Percentiles rank a stretch among this genome's conserved stretches.
Evolutionary conservation across 2,888 invertebrate species (phyloP).

Genomic region (Chrysolina americana): DNA sequence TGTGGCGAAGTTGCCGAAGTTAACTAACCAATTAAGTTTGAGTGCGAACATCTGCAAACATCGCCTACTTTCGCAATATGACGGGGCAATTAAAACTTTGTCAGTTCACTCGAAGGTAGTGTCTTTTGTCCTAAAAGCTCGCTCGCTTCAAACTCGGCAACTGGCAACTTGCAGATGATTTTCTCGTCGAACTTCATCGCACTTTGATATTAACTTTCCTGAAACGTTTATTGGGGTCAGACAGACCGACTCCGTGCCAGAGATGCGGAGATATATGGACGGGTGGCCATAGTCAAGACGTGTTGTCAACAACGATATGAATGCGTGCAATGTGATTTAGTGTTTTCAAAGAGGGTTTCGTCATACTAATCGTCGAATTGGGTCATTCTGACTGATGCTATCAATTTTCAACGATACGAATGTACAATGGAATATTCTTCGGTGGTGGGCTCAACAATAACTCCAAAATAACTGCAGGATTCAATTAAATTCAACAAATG

Average conservation of each 20-base stretch:
- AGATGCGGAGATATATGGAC: slow-evolving; percentile 14
- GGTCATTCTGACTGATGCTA: not conserved
- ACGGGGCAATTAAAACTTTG: slow-evolving; percentile 49
- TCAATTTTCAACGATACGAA: not conserved
- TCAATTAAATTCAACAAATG: too few relatives aligned
- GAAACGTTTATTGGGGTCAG: slow-evolving; percentile 24
- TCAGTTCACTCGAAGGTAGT: slow-evolving; percentile 37
- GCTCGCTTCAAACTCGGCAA: slow-evolving; percentile 1
- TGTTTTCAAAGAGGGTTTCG: not conserved
- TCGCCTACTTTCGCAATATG: slow-evolving; percentile 38
- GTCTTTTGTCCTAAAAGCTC: slow-evolving; percentile 39
- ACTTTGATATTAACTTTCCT: slow-evolving; percentile 27
- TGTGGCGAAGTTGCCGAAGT: slow-evolving; percentile 31
- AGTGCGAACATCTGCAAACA: slow-evolving; percentile 41
- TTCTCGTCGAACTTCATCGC: slow-evolving; percentile 27
- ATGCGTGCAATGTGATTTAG: slow-evolving; percentile 2
- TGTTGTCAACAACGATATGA: slow-evolving; percentile 20
- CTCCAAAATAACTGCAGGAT: too few relatives aligned
- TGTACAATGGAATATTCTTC: too few relatives aligned
- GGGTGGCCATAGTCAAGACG: not conserved
- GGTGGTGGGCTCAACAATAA: too few relatives aligned
- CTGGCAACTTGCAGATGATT: slow-evolving; percentile 28
- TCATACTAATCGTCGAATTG: not conserved
- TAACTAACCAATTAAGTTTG: slow-evolving; percentile 37
- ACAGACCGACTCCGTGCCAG: slow-evolving; percentile 15